These are phyloP conservation scores for Camponotus vicinus DNA, from an alignment of 1,140 invertebrate species.

Conservation along the genomic window DNA sequence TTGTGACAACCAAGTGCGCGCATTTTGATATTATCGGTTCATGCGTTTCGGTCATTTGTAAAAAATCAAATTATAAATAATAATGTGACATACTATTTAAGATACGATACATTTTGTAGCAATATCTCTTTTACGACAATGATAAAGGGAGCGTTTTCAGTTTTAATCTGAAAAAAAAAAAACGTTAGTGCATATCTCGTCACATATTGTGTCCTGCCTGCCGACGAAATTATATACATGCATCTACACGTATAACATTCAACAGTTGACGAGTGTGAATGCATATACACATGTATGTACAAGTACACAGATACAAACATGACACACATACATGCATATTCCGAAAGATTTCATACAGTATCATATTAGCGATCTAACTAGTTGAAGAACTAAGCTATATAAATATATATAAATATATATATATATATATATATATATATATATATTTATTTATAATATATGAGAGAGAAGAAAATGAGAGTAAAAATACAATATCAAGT, in stretches of 20 bases:
- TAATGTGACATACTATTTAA: slow-evolving; percentile 33
- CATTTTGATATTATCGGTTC: slow-evolving; percentile 3
- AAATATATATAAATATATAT: neutral
- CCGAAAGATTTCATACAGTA: slow-evolving; percentile 41
- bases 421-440: no score
- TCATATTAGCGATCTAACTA: slow-evolving; percentile 51
- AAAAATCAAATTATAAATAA: slow-evolving; percentile 39
- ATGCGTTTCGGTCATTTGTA: slow-evolving; percentile 5
- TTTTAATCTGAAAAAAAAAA: slow-evolving; percentile 1
- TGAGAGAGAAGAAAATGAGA: slow-evolving; percentile 42
- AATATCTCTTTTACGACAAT: slow-evolving; percentile 33
- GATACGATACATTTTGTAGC: slow-evolving; percentile 26
- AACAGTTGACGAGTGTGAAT: slow-evolving; percentile 11
- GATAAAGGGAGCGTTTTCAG: slow-evolving; percentile 3
- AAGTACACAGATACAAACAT: neutral
- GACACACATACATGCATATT: slow-evolving; percentile 36
- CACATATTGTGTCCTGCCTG: slow-evolving; percentile 9
- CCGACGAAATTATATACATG: slow-evolving; percentile 47
- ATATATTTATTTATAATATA: no score
- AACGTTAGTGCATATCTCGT: slow-evolving; percentile 37
- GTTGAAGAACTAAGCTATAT: slow-evolving; percentile 42
- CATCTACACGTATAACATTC: slow-evolving; percentile 12
- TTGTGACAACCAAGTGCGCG: neutral
- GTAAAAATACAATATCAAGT: slow-evolving; percentile 53
- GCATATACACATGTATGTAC: slow-evolving; percentile 18